Conservation (phyloP, 2,113 vertebrate species). For the Macrotis lagotis region DNA sequence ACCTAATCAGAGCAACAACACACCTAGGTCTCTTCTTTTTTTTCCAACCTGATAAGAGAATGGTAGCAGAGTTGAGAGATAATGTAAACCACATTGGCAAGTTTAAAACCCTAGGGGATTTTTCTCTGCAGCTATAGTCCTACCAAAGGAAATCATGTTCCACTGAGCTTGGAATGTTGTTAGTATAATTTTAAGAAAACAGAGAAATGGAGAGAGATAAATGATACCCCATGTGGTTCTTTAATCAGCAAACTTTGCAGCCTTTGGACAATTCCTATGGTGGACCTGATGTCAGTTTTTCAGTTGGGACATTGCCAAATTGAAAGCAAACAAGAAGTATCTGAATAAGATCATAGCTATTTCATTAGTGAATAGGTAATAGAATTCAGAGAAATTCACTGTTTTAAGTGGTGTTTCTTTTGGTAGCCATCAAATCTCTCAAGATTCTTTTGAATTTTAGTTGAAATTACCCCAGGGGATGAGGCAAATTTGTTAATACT, state of each 20-base stretch:
- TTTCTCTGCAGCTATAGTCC: constrained; percentile 58
- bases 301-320: constrained; percentile 54
- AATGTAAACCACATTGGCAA: constrained; percentile 64
- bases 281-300: constrained; percentile 42
- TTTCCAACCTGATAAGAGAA: not conserved
- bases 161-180: constrained; percentile 62
- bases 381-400: constrained; percentile 44
- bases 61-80: not conserved
- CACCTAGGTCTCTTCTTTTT: not conserved
- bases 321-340: constrained; percentile 50
- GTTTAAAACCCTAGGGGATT: constrained; percentile 57
- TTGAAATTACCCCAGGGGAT: not conserved
- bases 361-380: constrained; percentile 52
- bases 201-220: constrained; percentile 51
- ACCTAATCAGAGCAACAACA: not conserved
- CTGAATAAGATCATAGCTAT: constrained; percentile 48
- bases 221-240: constrained; percentile 41
- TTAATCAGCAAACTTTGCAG: constrained; percentile 50
- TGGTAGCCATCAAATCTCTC: not conserved
- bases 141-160: constrained; percentile 75
- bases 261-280: constrained; percentile 40
- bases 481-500: not conserved
- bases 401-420: constrained; percentile 35
- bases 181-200: constrained; percentile 64
- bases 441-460: not conserved